phyloP scores from a whole-genome alignment of 2,797 vertebrate genomes.

The Tinamus major region DNA sequence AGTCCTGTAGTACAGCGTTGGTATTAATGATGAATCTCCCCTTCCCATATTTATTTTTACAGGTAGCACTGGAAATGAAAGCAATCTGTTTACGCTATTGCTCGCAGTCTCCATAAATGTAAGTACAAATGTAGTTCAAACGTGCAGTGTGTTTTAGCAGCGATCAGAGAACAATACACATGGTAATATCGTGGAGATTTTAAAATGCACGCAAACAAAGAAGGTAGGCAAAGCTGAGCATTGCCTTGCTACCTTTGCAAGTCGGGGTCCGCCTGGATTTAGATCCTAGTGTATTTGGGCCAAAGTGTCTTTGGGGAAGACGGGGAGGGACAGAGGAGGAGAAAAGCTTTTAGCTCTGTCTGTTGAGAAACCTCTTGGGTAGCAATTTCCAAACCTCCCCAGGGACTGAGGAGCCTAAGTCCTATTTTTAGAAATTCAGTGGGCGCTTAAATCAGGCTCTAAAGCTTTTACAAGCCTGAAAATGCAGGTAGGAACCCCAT shows the following conservation, averaged over 20 bases:
- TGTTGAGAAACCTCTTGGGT: slow-evolving; percentile 27
- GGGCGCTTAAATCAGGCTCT: slow-evolving; percentile 34
- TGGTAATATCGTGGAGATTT: not conserved
- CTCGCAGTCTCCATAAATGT: slow-evolving; percentile 8
- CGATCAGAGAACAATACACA: not conserved
- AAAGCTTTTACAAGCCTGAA: slow-evolving; percentile 53
- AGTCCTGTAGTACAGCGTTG: not conserved
- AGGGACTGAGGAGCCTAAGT: not conserved
- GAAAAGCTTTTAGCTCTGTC: slow-evolving; percentile 38
- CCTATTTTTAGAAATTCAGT: slow-evolving; percentile 41
- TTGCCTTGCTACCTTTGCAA: slow-evolving; percentile 26
- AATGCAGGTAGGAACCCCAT: not conserved
- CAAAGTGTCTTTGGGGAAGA: slow-evolving; percentile 26
- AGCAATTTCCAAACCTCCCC: slow-evolving; percentile 47
- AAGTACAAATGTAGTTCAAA: slow-evolving; percentile 10
- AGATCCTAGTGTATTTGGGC: slow-evolving; percentile 15
- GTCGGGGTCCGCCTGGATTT: slow-evolving; percentile 1
- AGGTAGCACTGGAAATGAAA: slow-evolving; percentile 37
- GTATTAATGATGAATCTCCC: slow-evolving; percentile 2
- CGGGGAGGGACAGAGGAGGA: slow-evolving; percentile 18
- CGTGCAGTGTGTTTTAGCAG: not conserved
- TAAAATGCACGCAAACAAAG: not conserved
- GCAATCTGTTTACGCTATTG: not conserved
- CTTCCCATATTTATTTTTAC: slow-evolving; percentile 20
- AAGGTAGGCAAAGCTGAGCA: not conserved